Percentiles rank a stretch among this genome's conserved stretches.
phyloP scores from a whole-genome alignment of 1,140 invertebrate species.

The Streblospio benedicti region DNA sequence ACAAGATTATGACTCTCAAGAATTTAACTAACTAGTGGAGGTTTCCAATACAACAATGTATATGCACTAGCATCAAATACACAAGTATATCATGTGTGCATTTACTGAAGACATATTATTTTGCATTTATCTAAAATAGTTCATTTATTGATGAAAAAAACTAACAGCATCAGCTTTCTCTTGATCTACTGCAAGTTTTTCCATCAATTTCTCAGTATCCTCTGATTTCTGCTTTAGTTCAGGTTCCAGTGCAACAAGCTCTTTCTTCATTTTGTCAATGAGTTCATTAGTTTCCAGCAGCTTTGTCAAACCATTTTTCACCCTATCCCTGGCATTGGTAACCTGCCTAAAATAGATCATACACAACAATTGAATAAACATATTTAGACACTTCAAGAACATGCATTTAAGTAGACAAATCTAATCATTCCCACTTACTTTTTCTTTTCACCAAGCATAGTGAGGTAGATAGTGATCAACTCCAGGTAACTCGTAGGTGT shows the following conservation, averaged over 20 bases:
- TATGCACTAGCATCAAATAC: no score
- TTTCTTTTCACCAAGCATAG: constrained; percentile 57
- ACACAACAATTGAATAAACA: neutral
- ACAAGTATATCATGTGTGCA: no score
- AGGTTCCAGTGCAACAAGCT: constrained; percentile 45
- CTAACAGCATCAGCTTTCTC: constrained; percentile 46
- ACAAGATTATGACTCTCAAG: no score
- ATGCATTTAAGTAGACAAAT: neutral
- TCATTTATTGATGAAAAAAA: no score
- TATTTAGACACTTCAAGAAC: constrained; percentile 1
- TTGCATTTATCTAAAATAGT: no score
- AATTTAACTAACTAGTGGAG: no score
- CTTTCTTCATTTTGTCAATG: constrained; percentile 47
- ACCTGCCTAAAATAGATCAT: constrained; percentile 32
- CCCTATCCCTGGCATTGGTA: constrained; percentile 36
- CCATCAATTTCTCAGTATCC: constrained; percentile 45
- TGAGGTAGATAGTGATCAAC: constrained; percentile 70
- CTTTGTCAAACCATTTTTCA: constrained; percentile 46
- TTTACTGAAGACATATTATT: no score
- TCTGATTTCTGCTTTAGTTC: constrained; percentile 46
- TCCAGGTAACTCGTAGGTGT: constrained; percentile 83
- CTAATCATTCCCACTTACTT: constrained; percentile 31
- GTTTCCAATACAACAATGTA: no score
- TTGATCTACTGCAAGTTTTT: constrained; percentile 45
- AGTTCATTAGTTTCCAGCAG: constrained; percentile 47